Evolutionary conservation across 2,797 vertebrate genomes (phyloP).

Genomic region (Enteromius treurensis): DNA sequence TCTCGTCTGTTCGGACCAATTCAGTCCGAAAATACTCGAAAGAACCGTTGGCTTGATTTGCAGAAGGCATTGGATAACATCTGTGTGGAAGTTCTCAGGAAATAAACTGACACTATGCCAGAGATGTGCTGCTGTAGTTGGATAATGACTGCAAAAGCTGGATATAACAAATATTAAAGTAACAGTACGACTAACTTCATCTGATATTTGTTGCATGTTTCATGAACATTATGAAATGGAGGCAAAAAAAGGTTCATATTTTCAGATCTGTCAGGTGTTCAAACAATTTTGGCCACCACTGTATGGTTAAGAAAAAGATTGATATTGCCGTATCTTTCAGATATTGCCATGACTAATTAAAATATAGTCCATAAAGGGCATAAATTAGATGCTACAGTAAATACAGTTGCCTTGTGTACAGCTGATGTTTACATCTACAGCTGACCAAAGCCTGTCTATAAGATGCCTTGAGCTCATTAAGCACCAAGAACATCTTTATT

Average conservation of each 20-base stretch:
- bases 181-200: background rate
- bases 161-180: background rate
- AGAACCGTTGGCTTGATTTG: background rate
- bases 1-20: background rate
- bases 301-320: constrained; percentile 21
- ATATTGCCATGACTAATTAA: constrained; percentile 19
- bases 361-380: constrained; percentile 23
- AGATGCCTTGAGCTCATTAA: constrained; percentile 39
- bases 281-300: constrained; percentile 4
- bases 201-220: background rate
- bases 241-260: background rate
- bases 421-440: background rate
- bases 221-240: background rate
- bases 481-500: constrained; percentile 44
- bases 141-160: background rate
- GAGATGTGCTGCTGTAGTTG: background rate
- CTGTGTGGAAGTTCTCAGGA: background rate
- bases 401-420: background rate
- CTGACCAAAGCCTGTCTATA: constrained; percentile 12
- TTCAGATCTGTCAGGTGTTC: background rate
- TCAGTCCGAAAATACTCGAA: too few relatives aligned
- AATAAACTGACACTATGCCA: background rate
- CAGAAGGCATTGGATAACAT: background rate
- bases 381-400: constrained; percentile 3
- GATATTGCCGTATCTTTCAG: background rate